Evolutionary conservation across 1,140 invertebrate genomes (phyloP), one percentile per base, ranked within the genome.

Genomic region (Lepidurus couesii): DNA sequence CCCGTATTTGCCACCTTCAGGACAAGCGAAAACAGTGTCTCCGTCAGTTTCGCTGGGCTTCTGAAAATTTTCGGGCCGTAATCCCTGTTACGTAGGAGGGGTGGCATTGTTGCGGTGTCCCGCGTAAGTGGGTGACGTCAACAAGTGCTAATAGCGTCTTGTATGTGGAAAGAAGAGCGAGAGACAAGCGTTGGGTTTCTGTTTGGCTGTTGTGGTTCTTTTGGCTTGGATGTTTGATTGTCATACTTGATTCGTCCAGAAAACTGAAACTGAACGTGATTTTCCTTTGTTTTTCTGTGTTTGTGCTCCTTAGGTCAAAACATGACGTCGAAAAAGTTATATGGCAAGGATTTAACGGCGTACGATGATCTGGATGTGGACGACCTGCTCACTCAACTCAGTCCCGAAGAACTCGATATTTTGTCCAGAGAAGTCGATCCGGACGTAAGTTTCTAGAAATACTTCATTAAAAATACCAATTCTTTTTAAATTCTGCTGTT

Each of bases 401-500:
- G 96, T 78, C 90, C 92, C 16, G 97, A 98, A 85, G 98, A 99
- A 88, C 91, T 99, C 75, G 96, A 96, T 82, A 94, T 98, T 85
- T 88, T 99, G 80, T 96, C 96, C 82, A 96, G 95, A 87, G 97
- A 99, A 90, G 96, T 99, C 80, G 98, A 99, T 89, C 97, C 98
- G 81, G 97, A 99, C 90, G 97, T 98, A 89, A 96, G 95, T 81
- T 80, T n/a, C 44, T 43, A 34, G 26, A 34, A 34, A 34, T 34
- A 34, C 26, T 34, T 1, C 0, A 34, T 34, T 34, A 34, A 26
- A 26, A 34, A 34, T 1, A 34, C 1, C 1, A 34, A 34, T 34
- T 34, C 34, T 34, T 34, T 2, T 0, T 34, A 34, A 3, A 34
- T 4, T 34, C 34, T 34, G 34, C 34, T 34, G 3, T 34, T 34